A percentile compares a stretch with the other conserved stretches of the same genome.
phyloP scores from a whole-genome alignment of 2,113 vertebrate genomes.

The Ploceus nigricollis region DNA sequence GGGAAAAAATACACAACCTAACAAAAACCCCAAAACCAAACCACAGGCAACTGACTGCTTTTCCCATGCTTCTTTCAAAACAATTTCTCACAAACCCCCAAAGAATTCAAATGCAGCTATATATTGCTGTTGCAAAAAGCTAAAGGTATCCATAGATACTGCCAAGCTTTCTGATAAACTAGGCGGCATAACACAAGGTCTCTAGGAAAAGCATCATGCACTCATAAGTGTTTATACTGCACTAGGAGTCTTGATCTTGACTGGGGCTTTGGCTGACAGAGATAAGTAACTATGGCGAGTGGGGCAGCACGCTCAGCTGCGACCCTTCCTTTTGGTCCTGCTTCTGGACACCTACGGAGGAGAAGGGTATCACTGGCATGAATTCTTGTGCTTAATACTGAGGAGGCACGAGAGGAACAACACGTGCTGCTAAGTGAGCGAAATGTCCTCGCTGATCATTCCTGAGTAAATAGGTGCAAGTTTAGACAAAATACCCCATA shows the following conservation, averaged over 20 bases:
- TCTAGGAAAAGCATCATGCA: background rate
- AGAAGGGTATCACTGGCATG: background rate
- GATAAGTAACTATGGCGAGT: fast-evolving
- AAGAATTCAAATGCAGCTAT: background rate
- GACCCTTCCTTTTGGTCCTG: background rate
- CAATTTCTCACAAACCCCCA: background rate
- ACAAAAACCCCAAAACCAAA: background rate
- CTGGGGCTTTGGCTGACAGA: background rate
- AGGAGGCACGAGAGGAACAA: background rate
- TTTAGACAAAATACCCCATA: background rate
- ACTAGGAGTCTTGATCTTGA: background rate
- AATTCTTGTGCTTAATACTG: background rate
- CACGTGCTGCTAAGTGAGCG: background rate
- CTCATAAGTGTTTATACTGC: background rate
- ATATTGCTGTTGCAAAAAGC: background rate
- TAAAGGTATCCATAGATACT: background rate
- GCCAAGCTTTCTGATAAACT: background rate
- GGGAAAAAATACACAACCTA: background rate
- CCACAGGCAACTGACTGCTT: background rate
- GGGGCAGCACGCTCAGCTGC: background rate
- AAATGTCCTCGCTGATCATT: background rate
- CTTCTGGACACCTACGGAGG: background rate
- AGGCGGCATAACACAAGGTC: background rate
- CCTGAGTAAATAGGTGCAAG: slow-evolving; percentile 4
- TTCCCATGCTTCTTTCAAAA: background rate